Conservation (phyloP, 2,113 vertebrate genomes). For the Hippoglossus stenolepis region DNA sequence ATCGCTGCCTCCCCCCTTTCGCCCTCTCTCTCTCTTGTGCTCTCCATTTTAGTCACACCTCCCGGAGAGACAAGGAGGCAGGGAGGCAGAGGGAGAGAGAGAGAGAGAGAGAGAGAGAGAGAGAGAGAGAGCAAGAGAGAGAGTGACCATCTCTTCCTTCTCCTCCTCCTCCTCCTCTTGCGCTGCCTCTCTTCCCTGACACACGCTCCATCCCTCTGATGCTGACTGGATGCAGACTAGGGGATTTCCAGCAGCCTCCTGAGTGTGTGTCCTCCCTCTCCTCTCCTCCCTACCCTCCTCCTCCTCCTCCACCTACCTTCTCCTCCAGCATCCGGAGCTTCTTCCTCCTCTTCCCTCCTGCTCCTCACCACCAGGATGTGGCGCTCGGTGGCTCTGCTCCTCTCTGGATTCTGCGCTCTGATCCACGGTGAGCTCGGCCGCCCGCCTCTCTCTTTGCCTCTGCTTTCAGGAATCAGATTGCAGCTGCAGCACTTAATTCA, state of each 20-base stretch:
- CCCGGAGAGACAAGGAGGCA: constrained; percentile 41
- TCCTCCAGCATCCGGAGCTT: constrained; percentile 44
- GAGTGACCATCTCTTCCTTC: constrained; percentile 36
- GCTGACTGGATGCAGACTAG: constrained; percentile 73
- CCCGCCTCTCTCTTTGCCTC: constrained; percentile 8
- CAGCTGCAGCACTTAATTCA: constrained; percentile 41
- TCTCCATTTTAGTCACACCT: constrained; percentile 71
- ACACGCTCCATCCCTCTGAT: constrained; percentile 65
- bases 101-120: constrained; percentile 39
- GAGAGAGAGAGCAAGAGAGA: constrained; percentile 10
- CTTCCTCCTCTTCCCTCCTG: constrained; percentile 54
- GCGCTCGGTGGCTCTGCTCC: constrained; percentile 79
- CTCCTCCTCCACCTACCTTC: constrained; percentile 34
- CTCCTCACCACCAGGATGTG: constrained; percentile 79
- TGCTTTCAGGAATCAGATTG: constrained; percentile 33
- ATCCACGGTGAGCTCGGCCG: constrained; percentile 79
- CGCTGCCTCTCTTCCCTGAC: constrained; percentile 38
- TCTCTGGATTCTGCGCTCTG: constrained; percentile 81
- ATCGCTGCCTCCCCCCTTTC: constrained; percentile 50
- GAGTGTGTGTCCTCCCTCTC: constrained; percentile 45
- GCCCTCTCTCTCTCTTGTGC: constrained; percentile 26
- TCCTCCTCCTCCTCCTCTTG: constrained; percentile 22
- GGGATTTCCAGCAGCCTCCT: constrained; percentile 70
- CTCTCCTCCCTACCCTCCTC: constrained; percentile 27
- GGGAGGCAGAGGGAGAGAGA: constrained; percentile 25